Evolutionary conservation across 2,888 invertebrate genomes (phyloP).

Genomic region (Pherbina coryleti): DNA sequence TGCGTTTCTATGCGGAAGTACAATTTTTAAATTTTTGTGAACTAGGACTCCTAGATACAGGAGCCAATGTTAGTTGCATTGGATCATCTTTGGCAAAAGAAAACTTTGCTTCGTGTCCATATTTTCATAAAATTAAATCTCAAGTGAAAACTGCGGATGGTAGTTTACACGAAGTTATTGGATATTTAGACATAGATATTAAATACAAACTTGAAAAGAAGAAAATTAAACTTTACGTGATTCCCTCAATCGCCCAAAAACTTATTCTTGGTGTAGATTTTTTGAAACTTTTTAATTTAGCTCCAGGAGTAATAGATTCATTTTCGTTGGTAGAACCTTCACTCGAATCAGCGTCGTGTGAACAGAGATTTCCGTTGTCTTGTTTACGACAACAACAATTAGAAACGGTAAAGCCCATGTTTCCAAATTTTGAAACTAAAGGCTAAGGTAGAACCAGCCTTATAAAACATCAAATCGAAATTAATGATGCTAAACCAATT

Average conservation of each 20-base stretch:
- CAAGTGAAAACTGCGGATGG: not conserved
- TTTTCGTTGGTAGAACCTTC: not conserved
- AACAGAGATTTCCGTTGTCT: not conserved
- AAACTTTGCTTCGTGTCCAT: not conserved
- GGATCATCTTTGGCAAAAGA: constrained; percentile 18
- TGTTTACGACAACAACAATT: constrained; percentile 10
- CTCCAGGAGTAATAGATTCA: not conserved
- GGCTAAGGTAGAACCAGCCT: not conserved
- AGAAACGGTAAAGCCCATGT: constrained; percentile 4
- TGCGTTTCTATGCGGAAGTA: not conserved
- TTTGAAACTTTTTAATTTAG: constrained; percentile 13
- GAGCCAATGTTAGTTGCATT: constrained; percentile 35
- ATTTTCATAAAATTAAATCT: not conserved
- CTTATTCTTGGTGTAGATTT: constrained; percentile 31
- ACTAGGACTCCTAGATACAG: not conserved
- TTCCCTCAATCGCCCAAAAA: constrained; percentile 16
- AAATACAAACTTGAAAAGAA: not conserved
- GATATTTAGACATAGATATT: not conserved
- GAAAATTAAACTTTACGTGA: not conserved
- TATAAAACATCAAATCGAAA: not conserved
- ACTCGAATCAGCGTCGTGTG: not conserved
- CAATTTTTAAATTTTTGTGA: not conserved
- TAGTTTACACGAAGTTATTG: not conserved
- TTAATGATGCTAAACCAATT: not conserved
- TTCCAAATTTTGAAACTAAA: constrained; percentile 23